phyloP scores from a whole-genome alignment of 2,888 invertebrate species.

The Synergus laeviventris region DNA sequence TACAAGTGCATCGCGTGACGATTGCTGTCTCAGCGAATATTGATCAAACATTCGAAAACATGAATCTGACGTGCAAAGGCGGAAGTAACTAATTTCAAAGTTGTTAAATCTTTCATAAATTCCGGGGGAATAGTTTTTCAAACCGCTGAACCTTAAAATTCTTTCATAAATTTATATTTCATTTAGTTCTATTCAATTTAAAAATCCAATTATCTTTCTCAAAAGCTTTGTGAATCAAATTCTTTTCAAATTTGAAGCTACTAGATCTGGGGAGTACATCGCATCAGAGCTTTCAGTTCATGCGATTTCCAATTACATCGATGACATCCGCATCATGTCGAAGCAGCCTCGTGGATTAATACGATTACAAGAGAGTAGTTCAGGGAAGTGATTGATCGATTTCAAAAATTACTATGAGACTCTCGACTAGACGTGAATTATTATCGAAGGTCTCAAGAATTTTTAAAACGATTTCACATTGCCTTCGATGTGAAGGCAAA shows the following conservation, averaged over 20 bases:
- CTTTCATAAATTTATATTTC: too few relatives aligned
- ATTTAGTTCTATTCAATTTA: neutral
- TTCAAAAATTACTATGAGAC: slow-evolving; percentile 17
- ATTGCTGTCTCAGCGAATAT: slow-evolving; percentile 13
- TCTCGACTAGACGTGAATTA: neutral
- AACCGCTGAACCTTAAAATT: too few relatives aligned
- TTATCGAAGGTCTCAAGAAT: neutral
- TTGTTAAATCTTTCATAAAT: slow-evolving; percentile 9
- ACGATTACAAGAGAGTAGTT: slow-evolving; percentile 13
- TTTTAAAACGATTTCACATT: neutral
- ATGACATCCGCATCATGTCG: slow-evolving; percentile 32
- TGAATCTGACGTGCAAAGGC: neutral
- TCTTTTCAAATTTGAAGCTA: neutral
- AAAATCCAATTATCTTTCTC: neutral
- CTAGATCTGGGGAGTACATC: neutral
- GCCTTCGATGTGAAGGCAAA: neutral
- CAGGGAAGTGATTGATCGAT: slow-evolving; percentile 21
- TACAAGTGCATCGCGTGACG: slow-evolving; percentile 21
- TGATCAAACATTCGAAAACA: slow-evolving; percentile 22
- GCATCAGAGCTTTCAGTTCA: neutral
- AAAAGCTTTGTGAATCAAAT: neutral
- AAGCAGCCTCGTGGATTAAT: slow-evolving; percentile 13
- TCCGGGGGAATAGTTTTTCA: too few relatives aligned
- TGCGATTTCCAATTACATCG: slow-evolving; percentile 26
- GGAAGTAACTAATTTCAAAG: slow-evolving; percentile 14